These are phyloP conservation scores for Tiliacea aurago DNA, from an alignment of 2,888 invertebrate genomes.

Conservation along the genomic window DNA sequence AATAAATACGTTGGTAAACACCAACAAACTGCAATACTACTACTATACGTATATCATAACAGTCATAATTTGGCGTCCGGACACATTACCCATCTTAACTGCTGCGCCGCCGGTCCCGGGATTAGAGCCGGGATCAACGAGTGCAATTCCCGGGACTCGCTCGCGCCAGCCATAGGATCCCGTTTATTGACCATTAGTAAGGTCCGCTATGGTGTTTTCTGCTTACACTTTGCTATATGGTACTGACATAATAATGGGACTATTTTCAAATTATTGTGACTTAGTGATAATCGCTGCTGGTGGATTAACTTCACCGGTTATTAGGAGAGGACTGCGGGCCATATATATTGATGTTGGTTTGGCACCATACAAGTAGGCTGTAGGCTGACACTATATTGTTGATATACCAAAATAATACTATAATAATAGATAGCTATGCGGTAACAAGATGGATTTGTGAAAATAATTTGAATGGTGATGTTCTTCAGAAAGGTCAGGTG, in stretches of 20 bases:
- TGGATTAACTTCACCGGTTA: slow-evolving; percentile 43
- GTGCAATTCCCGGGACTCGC: slow-evolving; percentile 70
- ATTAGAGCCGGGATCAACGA: slow-evolving; percentile 76
- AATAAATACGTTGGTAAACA: background rate
- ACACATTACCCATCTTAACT: slow-evolving; percentile 73
- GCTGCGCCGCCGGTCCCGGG: slow-evolving; percentile 65
- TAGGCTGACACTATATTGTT: background rate
- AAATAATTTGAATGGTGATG: no score
- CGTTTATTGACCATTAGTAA: slow-evolving; percentile 79
- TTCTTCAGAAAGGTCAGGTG: no score
- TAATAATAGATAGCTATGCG: background rate
- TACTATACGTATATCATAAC: slow-evolving; percentile 55
- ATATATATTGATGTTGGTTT: slow-evolving; percentile 3
- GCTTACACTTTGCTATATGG: slow-evolving; percentile 61
- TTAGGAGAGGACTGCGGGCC: slow-evolving; percentile 4
- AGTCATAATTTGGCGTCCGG: slow-evolving; percentile 65
- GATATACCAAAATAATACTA: no score
- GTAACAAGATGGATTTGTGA: no score
- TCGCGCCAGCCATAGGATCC: slow-evolving; percentile 71
- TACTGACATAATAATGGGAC: slow-evolving; percentile 64
- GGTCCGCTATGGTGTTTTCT: slow-evolving; percentile 67
- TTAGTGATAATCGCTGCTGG: slow-evolving; percentile 48
- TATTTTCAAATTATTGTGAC: slow-evolving; percentile 64
- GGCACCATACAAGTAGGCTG: background rate
- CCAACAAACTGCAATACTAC: slow-evolving; percentile 30